Evolutionary conservation across 2,797 vertebrate species (phyloP).

Genomic region (Limosa lapponica): DNA sequence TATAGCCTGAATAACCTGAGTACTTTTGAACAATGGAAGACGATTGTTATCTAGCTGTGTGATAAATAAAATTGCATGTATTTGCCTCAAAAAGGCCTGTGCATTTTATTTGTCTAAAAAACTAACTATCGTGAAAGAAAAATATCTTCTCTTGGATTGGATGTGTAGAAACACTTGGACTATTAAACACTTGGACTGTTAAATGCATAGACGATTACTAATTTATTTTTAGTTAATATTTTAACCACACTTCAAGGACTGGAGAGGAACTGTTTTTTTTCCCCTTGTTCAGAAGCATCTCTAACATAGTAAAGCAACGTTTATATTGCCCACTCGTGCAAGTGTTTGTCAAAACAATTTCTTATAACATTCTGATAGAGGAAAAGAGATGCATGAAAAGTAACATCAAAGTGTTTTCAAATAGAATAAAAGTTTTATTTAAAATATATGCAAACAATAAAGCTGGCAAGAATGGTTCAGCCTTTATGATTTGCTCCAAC

Average conservation of each 20-base stretch:
- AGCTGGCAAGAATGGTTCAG: neutral
- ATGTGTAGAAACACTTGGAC: neutral
- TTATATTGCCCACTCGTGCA: neutral
- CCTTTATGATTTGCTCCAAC: conserved; percentile 40
- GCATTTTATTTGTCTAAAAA: neutral
- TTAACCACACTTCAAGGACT: neutral
- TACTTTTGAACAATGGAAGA: neutral
- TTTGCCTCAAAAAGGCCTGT: neutral
- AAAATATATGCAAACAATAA: conserved; percentile 39
- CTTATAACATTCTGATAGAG: neutral
- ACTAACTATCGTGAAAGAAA: neutral
- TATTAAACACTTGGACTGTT: neutral
- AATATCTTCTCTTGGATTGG: neutral
- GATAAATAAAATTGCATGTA: neutral
- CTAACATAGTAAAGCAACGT: neutral
- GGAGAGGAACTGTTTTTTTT: neutral
- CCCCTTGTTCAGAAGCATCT: neutral
- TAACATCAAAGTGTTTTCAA: conserved; percentile 23
- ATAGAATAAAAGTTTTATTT: conserved; percentile 19
- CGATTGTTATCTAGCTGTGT: neutral
- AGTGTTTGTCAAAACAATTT: neutral
- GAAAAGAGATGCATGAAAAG: neutral
- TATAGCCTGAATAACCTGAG: neutral
- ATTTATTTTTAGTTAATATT: neutral
- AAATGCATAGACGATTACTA: neutral